phyloP scores from a whole-genome alignment of 30 jellyfish, hydroid and myxozoan species.

The Aurelia aurita complex sp. Pacific region DNA sequence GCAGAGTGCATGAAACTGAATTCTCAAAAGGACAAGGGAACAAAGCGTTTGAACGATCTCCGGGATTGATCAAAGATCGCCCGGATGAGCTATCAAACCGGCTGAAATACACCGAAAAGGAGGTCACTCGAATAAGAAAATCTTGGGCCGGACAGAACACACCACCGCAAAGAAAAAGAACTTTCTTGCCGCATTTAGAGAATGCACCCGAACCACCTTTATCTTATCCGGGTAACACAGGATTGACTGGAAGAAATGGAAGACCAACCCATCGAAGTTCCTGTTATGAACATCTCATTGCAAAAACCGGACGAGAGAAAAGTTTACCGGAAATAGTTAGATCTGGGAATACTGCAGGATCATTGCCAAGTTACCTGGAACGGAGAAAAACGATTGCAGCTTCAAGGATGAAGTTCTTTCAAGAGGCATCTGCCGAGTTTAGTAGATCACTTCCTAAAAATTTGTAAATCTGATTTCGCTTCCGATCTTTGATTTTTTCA shows the following conservation, averaged over 20 bases:
- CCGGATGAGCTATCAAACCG: slow-evolving; percentile 24
- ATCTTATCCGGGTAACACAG: not conserved
- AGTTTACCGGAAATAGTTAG: slow-evolving; percentile 1
- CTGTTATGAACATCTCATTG: not conserved
- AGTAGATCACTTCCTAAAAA: slow-evolving; percentile 27
- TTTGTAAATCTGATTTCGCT: no score
- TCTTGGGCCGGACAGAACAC: slow-evolving; percentile 54
- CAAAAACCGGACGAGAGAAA: not conserved
- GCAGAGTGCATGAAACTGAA: not conserved
- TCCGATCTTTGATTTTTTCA: no score
- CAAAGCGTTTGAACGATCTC: not conserved
- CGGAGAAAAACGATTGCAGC: slow-evolving; percentile 19
- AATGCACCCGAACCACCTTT: slow-evolving; percentile 15
- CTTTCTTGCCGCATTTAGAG: slow-evolving; percentile 53
- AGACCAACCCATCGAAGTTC: not conserved
- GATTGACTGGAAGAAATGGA: not conserved
- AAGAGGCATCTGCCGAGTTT: slow-evolving; percentile 5
- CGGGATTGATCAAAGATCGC: not conserved
- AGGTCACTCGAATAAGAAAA: slow-evolving; percentile 38
- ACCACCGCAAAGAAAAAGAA: slow-evolving; percentile 35
- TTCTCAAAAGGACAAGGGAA: not conserved
- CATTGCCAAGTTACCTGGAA: slow-evolving; percentile 8
- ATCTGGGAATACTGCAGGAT: not conserved
- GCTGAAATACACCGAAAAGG: slow-evolving; percentile 48
- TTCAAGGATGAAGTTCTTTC: not conserved